Evolutionary conservation across 2,888 invertebrate genomes (phyloP), one percentile per base, ranked within the genome.

Genomic region (Troides helena): DNA sequence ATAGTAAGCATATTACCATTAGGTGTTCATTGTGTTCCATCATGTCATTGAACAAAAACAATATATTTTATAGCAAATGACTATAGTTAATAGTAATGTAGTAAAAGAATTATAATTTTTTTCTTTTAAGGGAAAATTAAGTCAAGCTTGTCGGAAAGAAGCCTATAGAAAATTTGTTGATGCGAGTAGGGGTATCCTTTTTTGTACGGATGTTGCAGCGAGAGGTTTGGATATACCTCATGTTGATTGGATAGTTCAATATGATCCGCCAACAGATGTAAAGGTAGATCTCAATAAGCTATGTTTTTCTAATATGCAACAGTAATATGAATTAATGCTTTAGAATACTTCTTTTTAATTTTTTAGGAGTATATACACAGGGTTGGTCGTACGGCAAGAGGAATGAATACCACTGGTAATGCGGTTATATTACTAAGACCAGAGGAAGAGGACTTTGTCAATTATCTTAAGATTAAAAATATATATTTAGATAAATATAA

Each of bases 171-270:
- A 96, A 86, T 99, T 99, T 90, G 97, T 98, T 79, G 97, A 98
- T 83, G 97, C 98, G 0, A 95, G 97, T 76, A 94, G 94, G 67
- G 98, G 99, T 1, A 97, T 96, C 73, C 92, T 99, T 68, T 93
- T 99, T 61, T 99, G 99, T 84, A 99, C 99, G 0, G 99, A 99
- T 89, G 99, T 99, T 0, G 99, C 99, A 14, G 99, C 99, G 0
- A 94, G 98, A 90, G 98, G 98, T 65, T 90, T 98, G 74, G 99
- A 99, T 86, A 99, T 99, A 86, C 99, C 99, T 0, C 95, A 95
- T 67, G 99, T 99, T 0, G 99, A 99, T 87, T 99, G 99, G 99
- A 99, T 99, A 81, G 98, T 99, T 0, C 99, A 99, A 84, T 99
- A 95, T 84, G 99, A 99, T 93, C 99, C 99, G 14, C 99, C 99